A percentile compares a stretch with the other conserved stretches of the same genome.
These are phyloP conservation scores for Linnaemya vulpina DNA, from an alignment of 2,888 invertebrate species.

Conservation along the genomic window DNA sequence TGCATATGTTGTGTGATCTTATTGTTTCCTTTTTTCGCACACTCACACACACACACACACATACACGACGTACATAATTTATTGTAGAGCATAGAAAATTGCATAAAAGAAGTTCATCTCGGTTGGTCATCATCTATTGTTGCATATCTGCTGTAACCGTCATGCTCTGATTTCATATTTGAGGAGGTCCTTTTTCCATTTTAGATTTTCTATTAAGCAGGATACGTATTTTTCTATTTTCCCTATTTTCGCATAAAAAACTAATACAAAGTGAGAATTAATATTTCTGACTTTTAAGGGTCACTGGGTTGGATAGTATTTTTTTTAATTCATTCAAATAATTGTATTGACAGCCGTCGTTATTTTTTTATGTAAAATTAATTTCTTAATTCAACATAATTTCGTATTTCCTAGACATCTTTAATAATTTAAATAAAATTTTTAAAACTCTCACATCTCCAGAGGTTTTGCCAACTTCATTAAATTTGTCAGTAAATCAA, in stretches of 20 bases:
- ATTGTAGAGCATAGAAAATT: constrained; percentile 67
- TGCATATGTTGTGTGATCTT: constrained; percentile 49
- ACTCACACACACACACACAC: no score
- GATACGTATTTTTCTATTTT: background rate
- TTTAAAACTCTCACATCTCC: constrained; percentile 37
- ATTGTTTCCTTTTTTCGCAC: constrained; percentile 26
- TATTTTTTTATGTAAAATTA: no score
- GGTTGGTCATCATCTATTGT: constrained; percentile 58
- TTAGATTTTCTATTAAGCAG: constrained; percentile 5
- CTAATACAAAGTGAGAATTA: constrained; percentile 33
- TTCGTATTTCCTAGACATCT: background rate
- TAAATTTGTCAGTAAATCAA: constrained; percentile 60
- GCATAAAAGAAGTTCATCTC: constrained; percentile 48
- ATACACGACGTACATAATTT: constrained; percentile 55
- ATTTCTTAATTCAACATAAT: background rate
- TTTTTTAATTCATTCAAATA: constrained; percentile 26
- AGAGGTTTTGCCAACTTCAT: constrained; percentile 57
- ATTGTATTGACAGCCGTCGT: constrained; percentile 5
- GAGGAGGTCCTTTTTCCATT: constrained; percentile 28
- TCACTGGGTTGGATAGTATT: constrained; percentile 56
- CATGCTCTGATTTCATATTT: constrained; percentile 62
- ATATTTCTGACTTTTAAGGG: constrained; percentile 65
- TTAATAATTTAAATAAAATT: constrained; percentile 12
- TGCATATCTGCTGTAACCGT: constrained; percentile 32
- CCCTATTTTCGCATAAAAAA: background rate